Evolutionary conservation across 2,113 vertebrate genomes (phyloP), one percentile per base, ranked within the genome.

Genomic region (Charadrius vociferus): DNA sequence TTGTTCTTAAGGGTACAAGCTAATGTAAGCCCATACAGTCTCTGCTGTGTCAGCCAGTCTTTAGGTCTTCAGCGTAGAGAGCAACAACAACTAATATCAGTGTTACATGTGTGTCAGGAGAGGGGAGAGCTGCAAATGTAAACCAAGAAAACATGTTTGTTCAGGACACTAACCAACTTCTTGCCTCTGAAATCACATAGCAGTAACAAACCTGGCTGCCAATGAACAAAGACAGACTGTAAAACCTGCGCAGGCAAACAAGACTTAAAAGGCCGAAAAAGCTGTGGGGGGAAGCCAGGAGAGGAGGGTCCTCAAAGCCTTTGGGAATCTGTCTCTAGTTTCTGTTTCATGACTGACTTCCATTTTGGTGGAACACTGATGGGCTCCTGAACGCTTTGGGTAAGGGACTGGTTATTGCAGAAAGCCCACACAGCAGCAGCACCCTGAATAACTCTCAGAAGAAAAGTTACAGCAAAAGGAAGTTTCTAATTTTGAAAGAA

Each of bases 41-140:
- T 80, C 63, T 55, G 68, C 72, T 67, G 20, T 36, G 34, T 52
- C 45, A 94, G 73, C 70, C 75, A 49, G 34, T 59, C 65, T 50
- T 34, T 43, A 16, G 41, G 45, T 36, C 23, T n/a, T 86, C 22
- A 66, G 41, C 6, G 11, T 9, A 62, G 68, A 81, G 90, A 88
- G 84, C 55, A 88, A 10, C 36, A 87, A 45, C 50, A 92, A 52
- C 50, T 63, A 68, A 17, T 59, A n/a, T 5, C 58, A 77, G n/a
- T 4, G 3, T 63, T 65, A 2, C 5, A 3, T 16, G 20, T 16
- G 13, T 52, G 41, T 17, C 0, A 0, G 29, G 72, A 41, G 14
- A 8, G 52, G 24, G 50, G 11, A 61, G 22, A 22, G 43, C n/a
- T 39, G 82, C 41, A 55, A 70, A 53, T 17, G 34, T 45, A 90